Percentiles rank a stretch among this genome's conserved stretches.
Conservation (phyloP, 2,888 invertebrate species). For the Euphydryas editha region DNA sequence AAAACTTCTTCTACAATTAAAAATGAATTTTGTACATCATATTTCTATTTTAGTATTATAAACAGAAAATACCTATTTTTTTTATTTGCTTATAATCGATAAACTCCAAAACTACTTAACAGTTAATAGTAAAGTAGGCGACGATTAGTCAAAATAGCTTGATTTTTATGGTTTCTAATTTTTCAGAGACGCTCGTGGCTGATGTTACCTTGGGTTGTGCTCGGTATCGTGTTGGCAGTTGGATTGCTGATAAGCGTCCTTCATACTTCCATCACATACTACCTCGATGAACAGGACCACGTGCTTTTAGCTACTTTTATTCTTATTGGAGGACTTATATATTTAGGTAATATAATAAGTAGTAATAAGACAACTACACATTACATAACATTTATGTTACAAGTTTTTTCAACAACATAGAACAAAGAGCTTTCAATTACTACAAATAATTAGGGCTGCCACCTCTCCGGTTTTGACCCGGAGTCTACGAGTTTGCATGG, state of each 20-base stretch:
- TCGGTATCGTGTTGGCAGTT: slow-evolving; percentile 91
- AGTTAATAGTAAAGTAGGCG: no score
- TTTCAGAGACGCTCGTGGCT: slow-evolving; percentile 90
- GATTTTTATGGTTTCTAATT: not conserved
- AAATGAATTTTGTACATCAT: no score
- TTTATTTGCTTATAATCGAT: no score
- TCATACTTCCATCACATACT: slow-evolving; percentile 90
- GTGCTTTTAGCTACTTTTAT: slow-evolving; percentile 64
- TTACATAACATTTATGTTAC: not conserved
- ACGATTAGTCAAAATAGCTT: no score
- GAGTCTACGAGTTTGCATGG: no score
- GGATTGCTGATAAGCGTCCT: slow-evolving; percentile 91
- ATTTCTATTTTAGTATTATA: no score
- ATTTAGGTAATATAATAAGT: slow-evolving; percentile 63
- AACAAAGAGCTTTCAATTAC: no score
- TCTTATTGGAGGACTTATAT: slow-evolving; percentile 72
- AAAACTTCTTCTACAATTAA: no score
- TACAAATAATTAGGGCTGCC: no score
- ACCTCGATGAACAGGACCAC: slow-evolving; percentile 82
- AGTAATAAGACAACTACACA: not conserved
- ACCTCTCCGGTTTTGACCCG: no score
- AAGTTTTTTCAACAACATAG: not conserved
- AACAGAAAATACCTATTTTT: no score
- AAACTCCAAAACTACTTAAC: no score
- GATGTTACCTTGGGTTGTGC: slow-evolving; percentile 93